phyloP scores from a whole-genome alignment of 2,113 vertebrate genomes.

The Crocuta crocuta region DNA sequence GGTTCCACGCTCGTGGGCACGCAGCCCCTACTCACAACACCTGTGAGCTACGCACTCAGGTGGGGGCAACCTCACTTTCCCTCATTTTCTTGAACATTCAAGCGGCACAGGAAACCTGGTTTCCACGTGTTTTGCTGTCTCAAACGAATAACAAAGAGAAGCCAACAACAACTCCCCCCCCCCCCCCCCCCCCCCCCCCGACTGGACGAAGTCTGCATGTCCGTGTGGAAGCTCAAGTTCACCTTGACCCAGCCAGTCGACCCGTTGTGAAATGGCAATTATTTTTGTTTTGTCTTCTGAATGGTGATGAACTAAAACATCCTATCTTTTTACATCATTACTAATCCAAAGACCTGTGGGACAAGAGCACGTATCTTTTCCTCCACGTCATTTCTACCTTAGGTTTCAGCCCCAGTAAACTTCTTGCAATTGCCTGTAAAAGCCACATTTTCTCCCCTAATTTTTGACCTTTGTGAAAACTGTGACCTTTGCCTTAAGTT shows the following conservation, averaged over 20 bases:
- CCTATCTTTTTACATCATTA: neutral
- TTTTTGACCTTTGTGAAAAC: neutral
- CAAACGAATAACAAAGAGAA: neutral
- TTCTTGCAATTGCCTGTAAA: accelerated
- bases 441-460: neutral
- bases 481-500: neutral
- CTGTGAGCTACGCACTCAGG: accelerated
- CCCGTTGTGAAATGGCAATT: neutral
- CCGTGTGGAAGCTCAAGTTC: neutral
- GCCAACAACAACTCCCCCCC: neutral
- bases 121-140: neutral
- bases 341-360: neutral
- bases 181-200: neutral
- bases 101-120: neutral
- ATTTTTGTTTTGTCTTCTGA: constrained; percentile 44
- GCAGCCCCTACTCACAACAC: neutral
- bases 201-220: neutral
- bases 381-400: neutral
- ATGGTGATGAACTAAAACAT: neutral
- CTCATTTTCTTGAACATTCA: neutral
- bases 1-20: neutral
- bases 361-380: neutral
- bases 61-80: neutral
- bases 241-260: neutral
- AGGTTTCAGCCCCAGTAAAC: neutral